These are phyloP conservation scores for Lycophotia porphyrea DNA, from an alignment of 2,888 invertebrate species.

Conservation along the genomic window DNA sequence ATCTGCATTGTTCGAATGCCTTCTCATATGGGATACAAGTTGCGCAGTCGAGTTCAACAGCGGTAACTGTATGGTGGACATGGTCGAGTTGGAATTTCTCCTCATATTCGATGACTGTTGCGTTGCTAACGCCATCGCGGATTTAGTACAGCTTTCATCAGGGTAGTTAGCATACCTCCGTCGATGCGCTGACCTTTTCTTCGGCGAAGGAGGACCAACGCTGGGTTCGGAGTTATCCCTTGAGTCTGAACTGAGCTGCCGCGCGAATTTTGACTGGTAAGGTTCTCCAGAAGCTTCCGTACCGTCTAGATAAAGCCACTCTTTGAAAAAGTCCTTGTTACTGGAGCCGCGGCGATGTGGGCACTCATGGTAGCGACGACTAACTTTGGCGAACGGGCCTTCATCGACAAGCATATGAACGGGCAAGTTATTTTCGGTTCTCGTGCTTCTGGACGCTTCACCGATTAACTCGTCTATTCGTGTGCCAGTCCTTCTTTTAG, in stretches of 20 bases:
- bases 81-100: slow-evolving; percentile 91
- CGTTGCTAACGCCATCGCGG: slow-evolving; percentile 86
- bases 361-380: slow-evolving; percentile 84
- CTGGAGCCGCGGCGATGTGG: slow-evolving; percentile 81
- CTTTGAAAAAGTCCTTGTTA: slow-evolving; percentile 86
- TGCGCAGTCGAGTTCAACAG: slow-evolving; percentile 87
- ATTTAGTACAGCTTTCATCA: slow-evolving; percentile 88
- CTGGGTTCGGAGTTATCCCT: slow-evolving; percentile 88
- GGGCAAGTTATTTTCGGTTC: slow-evolving; percentile 79
- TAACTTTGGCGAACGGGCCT: slow-evolving; percentile 87
- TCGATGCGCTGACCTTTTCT: slow-evolving; percentile 83
- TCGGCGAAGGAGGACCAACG: slow-evolving; percentile 87
- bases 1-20: slow-evolving; percentile 92
- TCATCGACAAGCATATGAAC: slow-evolving; percentile 85
- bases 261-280: slow-evolving; percentile 88
- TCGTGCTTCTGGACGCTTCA: slow-evolving; percentile 78
- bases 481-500: slow-evolving; percentile 79
- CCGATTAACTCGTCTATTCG: slow-evolving; percentile 84
- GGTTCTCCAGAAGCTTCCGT: slow-evolving; percentile 85
- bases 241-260: slow-evolving; percentile 89
- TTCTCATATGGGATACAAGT: slow-evolving; percentile 88
- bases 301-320: slow-evolving; percentile 86
- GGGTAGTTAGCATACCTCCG: slow-evolving; percentile 85
- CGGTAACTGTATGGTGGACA: slow-evolving; percentile 91
- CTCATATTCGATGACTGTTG: slow-evolving; percentile 89